Percentiles rank a stretch among this genome's conserved stretches.
Conservation (phyloP, 2,113 vertebrate species). For the Crypturellus undulatus region DNA sequence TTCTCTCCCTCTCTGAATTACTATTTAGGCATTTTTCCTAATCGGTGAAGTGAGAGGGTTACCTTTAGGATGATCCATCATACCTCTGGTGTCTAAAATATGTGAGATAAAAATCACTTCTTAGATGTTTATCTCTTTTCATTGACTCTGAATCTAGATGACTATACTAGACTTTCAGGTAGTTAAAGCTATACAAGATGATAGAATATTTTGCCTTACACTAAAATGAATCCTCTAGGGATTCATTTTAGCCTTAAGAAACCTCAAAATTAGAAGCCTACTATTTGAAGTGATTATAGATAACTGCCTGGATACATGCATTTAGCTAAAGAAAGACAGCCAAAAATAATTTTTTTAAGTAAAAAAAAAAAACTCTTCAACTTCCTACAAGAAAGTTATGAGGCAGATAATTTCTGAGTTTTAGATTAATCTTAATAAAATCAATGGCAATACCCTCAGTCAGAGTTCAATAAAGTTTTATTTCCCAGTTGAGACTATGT, state of each 20-base stretch:
- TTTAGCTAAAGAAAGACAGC: not conserved
- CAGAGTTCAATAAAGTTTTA: not conserved
- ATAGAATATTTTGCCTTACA: not conserved
- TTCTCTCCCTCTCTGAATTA: not conserved
- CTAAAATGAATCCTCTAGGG: not conserved
- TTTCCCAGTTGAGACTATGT: not conserved
- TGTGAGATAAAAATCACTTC: not conserved
- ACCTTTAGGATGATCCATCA: not conserved
- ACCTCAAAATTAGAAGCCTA: not conserved
- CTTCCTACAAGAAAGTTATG: not conserved
- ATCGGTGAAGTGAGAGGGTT: not conserved
- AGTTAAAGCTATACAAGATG: not conserved
- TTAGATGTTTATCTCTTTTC: not conserved
- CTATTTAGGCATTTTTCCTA: not conserved
- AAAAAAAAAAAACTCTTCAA: not conserved
- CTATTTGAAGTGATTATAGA: not conserved
- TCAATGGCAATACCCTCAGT: not conserved
- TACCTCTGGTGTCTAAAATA: not conserved
- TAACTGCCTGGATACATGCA: not conserved
- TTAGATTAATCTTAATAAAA: constrained; percentile 15
- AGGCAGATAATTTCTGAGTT: not conserved
- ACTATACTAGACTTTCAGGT: not conserved
- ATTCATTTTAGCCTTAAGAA: too few relatives aligned
- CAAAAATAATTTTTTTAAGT: not conserved
- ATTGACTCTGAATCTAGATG: not conserved